These are phyloP conservation scores for Agrypnus murinus DNA, from an alignment of 2,888 invertebrate genomes.

Conservation along the genomic window DNA sequence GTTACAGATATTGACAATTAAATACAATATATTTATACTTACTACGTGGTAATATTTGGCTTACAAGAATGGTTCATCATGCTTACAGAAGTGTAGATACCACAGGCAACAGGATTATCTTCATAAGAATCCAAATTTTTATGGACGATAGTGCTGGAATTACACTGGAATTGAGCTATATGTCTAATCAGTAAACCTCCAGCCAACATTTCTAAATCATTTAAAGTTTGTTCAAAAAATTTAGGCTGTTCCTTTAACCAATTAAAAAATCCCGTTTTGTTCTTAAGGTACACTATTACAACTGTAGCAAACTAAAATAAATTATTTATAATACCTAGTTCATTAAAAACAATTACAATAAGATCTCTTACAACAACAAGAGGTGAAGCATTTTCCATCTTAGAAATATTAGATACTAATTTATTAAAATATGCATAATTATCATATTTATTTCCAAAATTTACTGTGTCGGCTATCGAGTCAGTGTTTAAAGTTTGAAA, in stretches of 20 bases:
- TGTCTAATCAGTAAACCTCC: constrained; percentile 83
- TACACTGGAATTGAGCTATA: constrained; percentile 81
- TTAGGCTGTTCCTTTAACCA: constrained; percentile 68
- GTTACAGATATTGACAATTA: no score
- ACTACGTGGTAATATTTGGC: constrained; percentile 86
- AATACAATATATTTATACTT: no score
- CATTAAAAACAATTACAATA: constrained; percentile 19
- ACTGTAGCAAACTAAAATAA: constrained; percentile 77
- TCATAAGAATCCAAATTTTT: constrained; percentile 58
- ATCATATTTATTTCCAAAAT: constrained; percentile 67
- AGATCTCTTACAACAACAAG: constrained; percentile 79
- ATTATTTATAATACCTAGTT: constrained; percentile 32
- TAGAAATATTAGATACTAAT: constrained; percentile 82
- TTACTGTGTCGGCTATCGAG: constrained; percentile 69
- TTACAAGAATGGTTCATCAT: constrained; percentile 96
- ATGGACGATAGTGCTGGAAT: constrained; percentile 67
- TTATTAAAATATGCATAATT: constrained; percentile 81
- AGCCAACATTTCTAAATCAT: constrained; percentile 67
- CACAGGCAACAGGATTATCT: constrained; percentile 76
- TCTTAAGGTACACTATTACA: constrained; percentile 78
- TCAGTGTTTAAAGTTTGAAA: constrained; percentile 69
- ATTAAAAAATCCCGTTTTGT: constrained; percentile 78
- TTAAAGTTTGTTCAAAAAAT: constrained; percentile 67
- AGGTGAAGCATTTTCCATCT: constrained; percentile 78
- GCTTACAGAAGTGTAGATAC: constrained; percentile 89